These are phyloP conservation scores for Zaprionus lineosus DNA, from an alignment of 2,888 invertebrate genomes.

Conservation along the genomic window DNA sequence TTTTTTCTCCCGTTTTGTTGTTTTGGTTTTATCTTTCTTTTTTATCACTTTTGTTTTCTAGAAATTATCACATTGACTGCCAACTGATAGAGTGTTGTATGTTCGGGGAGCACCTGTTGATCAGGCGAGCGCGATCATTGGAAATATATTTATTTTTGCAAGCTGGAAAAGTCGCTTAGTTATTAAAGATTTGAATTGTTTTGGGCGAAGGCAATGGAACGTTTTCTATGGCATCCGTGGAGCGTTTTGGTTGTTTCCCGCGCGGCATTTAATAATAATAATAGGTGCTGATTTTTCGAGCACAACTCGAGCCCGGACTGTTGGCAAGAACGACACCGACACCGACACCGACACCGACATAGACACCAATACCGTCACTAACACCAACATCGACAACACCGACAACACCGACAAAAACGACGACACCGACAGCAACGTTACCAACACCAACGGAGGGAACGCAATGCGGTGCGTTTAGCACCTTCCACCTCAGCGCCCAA, in stretches of 20 bases:
- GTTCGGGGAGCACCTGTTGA: slow-evolving; percentile 29
- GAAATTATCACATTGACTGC: slow-evolving; percentile 1
- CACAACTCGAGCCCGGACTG: slow-evolving; percentile 65
- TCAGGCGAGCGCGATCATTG: slow-evolving; percentile 27
- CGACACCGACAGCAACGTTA: slow-evolving; percentile 16
- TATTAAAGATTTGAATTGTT: too few species aligned
- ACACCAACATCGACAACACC: slow-evolving; percentile 34
- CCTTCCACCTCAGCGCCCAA: slow-evolving; percentile 68
- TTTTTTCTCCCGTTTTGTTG: slow-evolving; percentile 23
- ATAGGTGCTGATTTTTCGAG: slow-evolving; percentile 69
- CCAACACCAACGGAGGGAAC: slow-evolving; percentile 50
- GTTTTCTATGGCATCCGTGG: slow-evolving; percentile 56
- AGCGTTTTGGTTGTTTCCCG: slow-evolving; percentile 58
- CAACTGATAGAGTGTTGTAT: too few species aligned
- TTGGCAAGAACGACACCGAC: slow-evolving; percentile 52
- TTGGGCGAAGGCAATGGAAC: too few species aligned
- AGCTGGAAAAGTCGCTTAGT: too few species aligned
- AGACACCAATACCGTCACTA: slow-evolving; percentile 16
- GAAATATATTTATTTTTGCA: background rate
- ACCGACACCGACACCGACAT: slow-evolving; percentile 31
- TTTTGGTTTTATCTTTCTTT: slow-evolving; percentile 58
- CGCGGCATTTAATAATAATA: slow-evolving; percentile 70
- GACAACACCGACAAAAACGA: slow-evolving; percentile 15
- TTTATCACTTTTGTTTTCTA: slow-evolving; percentile 40
- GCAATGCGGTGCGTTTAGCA: slow-evolving; percentile 78